A percentile compares a stretch with the other conserved stretches of the same genome.
Conservation (phyloP, 2,888 invertebrate species). For the Pediacus dermestoides region DNA sequence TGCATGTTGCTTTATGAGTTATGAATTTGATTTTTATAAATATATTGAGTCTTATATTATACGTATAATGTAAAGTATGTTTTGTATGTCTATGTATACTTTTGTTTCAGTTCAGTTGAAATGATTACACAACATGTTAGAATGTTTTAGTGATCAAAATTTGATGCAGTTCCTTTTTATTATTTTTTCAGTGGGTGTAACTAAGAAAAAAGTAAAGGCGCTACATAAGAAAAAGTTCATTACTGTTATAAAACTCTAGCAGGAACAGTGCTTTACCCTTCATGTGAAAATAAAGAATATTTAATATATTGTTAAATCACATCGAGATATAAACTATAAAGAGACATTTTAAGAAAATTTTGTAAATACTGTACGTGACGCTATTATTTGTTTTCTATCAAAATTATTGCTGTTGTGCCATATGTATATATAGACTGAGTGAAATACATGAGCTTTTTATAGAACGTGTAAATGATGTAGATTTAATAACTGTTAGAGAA, state of each 20-base stretch:
- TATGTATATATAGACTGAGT: constrained; percentile 33
- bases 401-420: constrained; percentile 30
- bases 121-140: no score
- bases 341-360: constrained; percentile 19
- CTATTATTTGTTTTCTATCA: constrained; percentile 14
- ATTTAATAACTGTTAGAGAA: constrained; percentile 30
- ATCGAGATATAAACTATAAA: constrained; percentile 14
- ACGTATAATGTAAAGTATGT: no score
- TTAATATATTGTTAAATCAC: constrained; percentile 8
- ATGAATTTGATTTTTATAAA: no score
- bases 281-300: constrained; percentile 11
- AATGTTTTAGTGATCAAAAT: no score
- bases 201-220: constrained; percentile 27
- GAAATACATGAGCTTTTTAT: constrained; percentile 36
- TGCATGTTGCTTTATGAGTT: no score
- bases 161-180: constrained; percentile 14
- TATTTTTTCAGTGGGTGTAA: constrained; percentile 29
- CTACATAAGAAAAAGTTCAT: constrained; percentile 21
- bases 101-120: no score
- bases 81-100: no score
- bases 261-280: constrained; percentile 19
- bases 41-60: no score
- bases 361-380: constrained; percentile 15
- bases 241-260: no score
- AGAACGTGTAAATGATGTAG: constrained; percentile 32